Percentiles rank a stretch among this genome's conserved stretches.
phyloP scores from a whole-genome alignment of 2,888 invertebrate species.

The Caenorhabditis panamensis region DNA sequence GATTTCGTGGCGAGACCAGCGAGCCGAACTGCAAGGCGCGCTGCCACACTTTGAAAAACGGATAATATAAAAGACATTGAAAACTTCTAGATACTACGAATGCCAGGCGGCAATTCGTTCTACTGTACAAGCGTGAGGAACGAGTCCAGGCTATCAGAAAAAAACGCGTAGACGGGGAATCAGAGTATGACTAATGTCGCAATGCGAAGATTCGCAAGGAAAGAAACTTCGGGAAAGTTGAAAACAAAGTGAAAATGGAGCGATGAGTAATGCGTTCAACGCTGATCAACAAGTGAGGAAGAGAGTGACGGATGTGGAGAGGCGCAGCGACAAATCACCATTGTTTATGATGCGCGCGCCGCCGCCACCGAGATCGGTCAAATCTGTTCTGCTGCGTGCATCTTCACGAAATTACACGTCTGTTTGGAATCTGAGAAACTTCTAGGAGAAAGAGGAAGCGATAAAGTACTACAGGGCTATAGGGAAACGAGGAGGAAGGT shows the following conservation, averaged over 20 bases:
- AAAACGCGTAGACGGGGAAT: neutral
- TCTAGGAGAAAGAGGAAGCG: neutral
- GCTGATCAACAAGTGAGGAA: constrained; percentile 42
- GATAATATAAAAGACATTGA: too few relatives aligned
- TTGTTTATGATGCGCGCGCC: constrained; percentile 44
- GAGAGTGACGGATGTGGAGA: constrained; percentile 19
- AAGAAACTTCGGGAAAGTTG: neutral
- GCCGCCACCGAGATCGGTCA: constrained; percentile 25
- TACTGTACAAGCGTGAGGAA: neutral
- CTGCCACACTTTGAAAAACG: too few relatives aligned
- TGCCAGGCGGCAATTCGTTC: neutral
- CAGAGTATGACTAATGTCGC: constrained; percentile 41
- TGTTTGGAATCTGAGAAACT: constrained; percentile 10
- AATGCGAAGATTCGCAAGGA: neutral
- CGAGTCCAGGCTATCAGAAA: neutral
- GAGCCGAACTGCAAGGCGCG: too few relatives aligned
- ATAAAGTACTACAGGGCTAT: neutral
- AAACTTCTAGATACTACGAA: too few relatives aligned
- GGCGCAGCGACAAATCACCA: constrained; percentile 27
- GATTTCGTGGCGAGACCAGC: too few relatives aligned
- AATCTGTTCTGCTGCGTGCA: too few relatives aligned
- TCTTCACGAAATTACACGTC: constrained; percentile 17
- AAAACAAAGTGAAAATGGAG: constrained; percentile 28
- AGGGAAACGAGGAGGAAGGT: constrained; percentile 7
- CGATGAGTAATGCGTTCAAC: constrained; percentile 13